phyloP scores from a whole-genome alignment of 1,140 invertebrate genomes.

The Sesamia nonagrioides region DNA sequence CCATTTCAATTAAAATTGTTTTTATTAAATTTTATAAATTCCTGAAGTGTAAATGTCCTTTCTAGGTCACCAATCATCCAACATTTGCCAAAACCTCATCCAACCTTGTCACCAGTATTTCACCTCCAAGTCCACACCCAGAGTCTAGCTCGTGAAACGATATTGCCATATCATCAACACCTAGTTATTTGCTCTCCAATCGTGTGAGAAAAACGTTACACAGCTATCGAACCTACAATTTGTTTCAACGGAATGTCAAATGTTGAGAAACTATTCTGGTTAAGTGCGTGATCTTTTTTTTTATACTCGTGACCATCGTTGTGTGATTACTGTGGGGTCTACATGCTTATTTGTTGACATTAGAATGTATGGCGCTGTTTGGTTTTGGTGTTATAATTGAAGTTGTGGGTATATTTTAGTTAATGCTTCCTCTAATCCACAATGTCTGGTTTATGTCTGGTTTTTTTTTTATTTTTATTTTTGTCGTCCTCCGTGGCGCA shows the following conservation, averaged over 20 bases:
- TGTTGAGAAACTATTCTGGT: slow-evolving; percentile 65
- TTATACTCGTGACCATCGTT: slow-evolving; percentile 30
- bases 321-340: slow-evolving; percentile 19
- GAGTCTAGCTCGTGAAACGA: slow-evolving; percentile 67
- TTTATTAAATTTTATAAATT: too few relatives aligned
- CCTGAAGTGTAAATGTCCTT: too few relatives aligned
- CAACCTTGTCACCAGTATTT: not conserved
- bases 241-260: slow-evolving; percentile 78
- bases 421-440: not conserved
- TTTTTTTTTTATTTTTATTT: too few relatives aligned
- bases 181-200: slow-evolving; percentile 81
- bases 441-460: not conserved
- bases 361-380: slow-evolving; percentile 16
- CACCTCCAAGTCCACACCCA: slow-evolving; percentile 57
- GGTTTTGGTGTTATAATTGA: slow-evolving; percentile 19
- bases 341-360: slow-evolving; percentile 40
- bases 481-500: too few relatives aligned
- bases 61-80: not conserved
- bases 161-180: slow-evolving; percentile 80
- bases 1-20: too few relatives aligned
- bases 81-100: not conserved
- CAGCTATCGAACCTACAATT: slow-evolving; percentile 75
- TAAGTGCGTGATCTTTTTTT: slow-evolving; percentile 43
- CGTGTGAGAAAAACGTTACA: slow-evolving; percentile 82
- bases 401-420: not conserved